phyloP scores from a whole-genome alignment of 1,140 invertebrate genomes.

The Subanguina moxae region DNA sequence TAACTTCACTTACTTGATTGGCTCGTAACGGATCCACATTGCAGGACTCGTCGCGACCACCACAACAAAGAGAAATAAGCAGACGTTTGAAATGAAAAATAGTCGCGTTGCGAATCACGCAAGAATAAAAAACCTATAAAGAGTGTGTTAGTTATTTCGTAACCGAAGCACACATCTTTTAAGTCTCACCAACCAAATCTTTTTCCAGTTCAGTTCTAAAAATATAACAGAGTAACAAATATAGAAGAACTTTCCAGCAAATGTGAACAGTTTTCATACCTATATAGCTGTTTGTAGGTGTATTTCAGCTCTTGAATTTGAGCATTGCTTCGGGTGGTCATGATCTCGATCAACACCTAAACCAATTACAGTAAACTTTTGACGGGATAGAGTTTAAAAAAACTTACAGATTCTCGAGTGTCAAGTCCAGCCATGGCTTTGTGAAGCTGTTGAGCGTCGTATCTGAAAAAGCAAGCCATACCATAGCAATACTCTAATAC shows the following conservation, averaged over 20 bases:
- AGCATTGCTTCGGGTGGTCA: constrained; percentile 62
- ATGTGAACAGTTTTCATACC: background rate
- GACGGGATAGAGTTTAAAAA: no score
- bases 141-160: no score
- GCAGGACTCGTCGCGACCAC: constrained; percentile 58
- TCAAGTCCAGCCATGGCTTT: constrained; percentile 71
- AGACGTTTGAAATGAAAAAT: constrained; percentile 83
- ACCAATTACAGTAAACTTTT: no score
- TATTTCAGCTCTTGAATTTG: constrained; percentile 58
- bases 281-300: constrained; percentile 22
- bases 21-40: constrained; percentile 49
- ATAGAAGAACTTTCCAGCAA: constrained; percentile 4
- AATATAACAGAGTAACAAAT: no score
- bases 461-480: constrained; percentile 1
- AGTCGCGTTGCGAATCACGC: no score
- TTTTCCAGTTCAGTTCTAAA: constrained; percentile 76
- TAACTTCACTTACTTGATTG: constrained; percentile 26
- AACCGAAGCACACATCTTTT: no score
- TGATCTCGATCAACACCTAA: constrained; percentile 54
- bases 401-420: constrained; percentile 60
- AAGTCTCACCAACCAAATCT: constrained; percentile 80
- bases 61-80: constrained; percentile 66
- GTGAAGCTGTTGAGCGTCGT: constrained; percentile 80
- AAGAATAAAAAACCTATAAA: no score
- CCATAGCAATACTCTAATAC: no score